Evolutionary conservation across 30 jellyfish, hydroid and myxozoan species (phyloP), one percentile per base, ranked within the genome.

Genomic region (Aurelia coerulea): DNA sequence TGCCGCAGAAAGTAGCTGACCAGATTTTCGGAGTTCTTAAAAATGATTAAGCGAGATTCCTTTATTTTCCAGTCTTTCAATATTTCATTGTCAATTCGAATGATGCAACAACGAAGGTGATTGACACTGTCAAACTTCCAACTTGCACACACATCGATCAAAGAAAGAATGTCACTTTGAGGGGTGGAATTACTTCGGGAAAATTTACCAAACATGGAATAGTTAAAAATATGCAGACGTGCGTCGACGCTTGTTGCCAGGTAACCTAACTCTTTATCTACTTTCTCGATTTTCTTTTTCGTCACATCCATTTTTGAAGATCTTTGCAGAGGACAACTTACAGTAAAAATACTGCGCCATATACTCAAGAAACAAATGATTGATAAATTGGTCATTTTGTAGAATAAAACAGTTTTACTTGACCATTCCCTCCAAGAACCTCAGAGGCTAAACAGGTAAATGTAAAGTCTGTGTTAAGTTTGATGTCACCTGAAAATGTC

Each of bases 231-330:
- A 35, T 92, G 92, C 78, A 87, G 42, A 87, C 98, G 10, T 92
- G 98, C 58, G 80, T 92, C 69, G 97, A 92, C 56, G 98, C 98
- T 10, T 92, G 98, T 69, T 92, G 98, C 84, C 94, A 85, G 91
- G 98, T 92, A 81, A 3, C 79, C 56, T 46, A 46, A 46, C 2
- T 46, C 56, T 2, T 2, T 4, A 7, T 46, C 56, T 46, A 2
- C 14, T 46, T 46, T 46, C 56, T 46, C 13, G 56, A 46, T 46
- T 46, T 7, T 46, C 56, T 9, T 46, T 46, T 14, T 46, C 56
- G 2, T 46, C 8, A 46, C 11, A 46, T 46, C 15, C 6, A 46
- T 6, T 46, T 46, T 46, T 8, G 14, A 6, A 46, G 15, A 46
- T 46, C 56, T 46, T 46, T 46, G 14, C 56, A 46, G 14, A 4